These are phyloP conservation scores for Ypsolopha sequella DNA, from an alignment of 2,888 invertebrate species.

Conservation along the genomic window DNA sequence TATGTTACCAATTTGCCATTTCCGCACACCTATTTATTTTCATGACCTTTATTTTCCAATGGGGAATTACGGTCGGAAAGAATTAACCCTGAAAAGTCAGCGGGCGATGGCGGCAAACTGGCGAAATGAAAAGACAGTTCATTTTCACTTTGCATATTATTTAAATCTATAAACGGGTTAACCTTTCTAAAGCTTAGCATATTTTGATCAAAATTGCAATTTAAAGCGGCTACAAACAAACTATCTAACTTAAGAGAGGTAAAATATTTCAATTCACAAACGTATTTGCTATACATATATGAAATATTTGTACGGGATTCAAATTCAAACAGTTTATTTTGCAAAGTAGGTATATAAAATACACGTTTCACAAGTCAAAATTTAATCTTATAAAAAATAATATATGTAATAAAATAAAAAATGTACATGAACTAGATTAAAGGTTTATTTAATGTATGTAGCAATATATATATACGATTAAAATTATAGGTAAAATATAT, in stretches of 20 bases:
- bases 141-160: slow-evolving; percentile 20
- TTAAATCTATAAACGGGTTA: slow-evolving; percentile 17
- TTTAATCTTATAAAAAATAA: too few relatives aligned
- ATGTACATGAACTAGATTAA: too few relatives aligned
- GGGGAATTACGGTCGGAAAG: too few relatives aligned
- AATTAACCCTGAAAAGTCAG: neutral
- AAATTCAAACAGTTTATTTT: neutral
- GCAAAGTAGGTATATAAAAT: too few relatives aligned
- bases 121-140: slow-evolving; percentile 6
- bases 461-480: too few relatives aligned
- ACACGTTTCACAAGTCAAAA: too few relatives aligned
- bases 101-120: neutral
- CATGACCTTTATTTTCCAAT: too few relatives aligned
- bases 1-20: too few relatives aligned
- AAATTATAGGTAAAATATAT: too few relatives aligned
- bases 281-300: neutral
- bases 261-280: neutral
- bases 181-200: slow-evolving; percentile 13
- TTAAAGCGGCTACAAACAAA: slow-evolving; percentile 4
- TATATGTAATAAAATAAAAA: too few relatives aligned
- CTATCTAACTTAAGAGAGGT: neutral
- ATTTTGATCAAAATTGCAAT: slow-evolving; percentile 10
- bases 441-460: too few relatives aligned
- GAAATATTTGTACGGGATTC: neutral
- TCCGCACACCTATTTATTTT: too few relatives aligned